Conservation (phyloP, 2,113 vertebrate species). For the Ptyas mucosa region DNA sequence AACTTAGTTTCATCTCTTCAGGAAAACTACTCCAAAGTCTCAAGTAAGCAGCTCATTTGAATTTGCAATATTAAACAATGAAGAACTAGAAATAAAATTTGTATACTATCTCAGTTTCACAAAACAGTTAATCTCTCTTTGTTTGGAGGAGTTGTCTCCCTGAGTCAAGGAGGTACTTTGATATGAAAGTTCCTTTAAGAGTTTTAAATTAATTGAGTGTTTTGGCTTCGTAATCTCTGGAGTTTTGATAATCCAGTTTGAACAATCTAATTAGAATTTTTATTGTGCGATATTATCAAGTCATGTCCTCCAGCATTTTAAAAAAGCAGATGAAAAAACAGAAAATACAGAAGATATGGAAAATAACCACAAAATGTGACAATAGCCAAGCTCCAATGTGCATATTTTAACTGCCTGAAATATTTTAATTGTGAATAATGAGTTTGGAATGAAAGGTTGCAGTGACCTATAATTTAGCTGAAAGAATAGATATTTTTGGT, state of each 20-base stretch:
- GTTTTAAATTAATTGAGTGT: not conserved
- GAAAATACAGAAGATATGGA: not conserved
- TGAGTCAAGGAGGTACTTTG: not conserved
- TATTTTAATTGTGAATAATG: not conserved
- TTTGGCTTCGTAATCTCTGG: not conserved
- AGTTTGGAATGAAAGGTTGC: not conserved
- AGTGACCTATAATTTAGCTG: not conserved
- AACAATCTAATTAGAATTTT: not conserved
- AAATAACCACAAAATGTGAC: not conserved
- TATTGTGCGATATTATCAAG: not conserved
- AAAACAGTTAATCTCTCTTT: not conserved
- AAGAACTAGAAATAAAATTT: not conserved
- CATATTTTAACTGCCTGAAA: not conserved
- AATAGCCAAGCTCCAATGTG: not conserved
- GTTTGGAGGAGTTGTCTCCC: not conserved
- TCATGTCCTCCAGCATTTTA: not conserved
- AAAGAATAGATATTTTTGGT: not conserved
- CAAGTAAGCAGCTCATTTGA: not conserved
- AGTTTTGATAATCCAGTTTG: not conserved
- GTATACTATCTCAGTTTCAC: not conserved
- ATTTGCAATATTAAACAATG: not conserved
- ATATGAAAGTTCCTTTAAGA: not conserved
- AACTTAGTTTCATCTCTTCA: not conserved
- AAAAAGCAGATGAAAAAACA: not conserved
- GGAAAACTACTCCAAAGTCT: not conserved